phyloP scores from a whole-genome alignment of 2,797 vertebrate genomes.

The Sebastes dallii region DNA sequence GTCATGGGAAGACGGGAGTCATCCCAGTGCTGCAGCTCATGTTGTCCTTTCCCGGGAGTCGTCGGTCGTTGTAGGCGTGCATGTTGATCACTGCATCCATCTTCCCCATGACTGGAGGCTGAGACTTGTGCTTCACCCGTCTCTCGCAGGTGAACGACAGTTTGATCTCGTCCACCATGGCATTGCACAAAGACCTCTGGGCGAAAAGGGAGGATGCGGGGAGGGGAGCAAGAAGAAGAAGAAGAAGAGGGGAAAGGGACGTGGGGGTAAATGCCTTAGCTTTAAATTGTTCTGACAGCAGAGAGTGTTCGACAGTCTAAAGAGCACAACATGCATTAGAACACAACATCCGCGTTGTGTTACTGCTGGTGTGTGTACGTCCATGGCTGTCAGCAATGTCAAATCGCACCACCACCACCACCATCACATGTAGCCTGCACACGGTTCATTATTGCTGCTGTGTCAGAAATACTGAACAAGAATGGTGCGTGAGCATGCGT shows the following conservation, averaged over 20 bases:
- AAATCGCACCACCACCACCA: slow-evolving; percentile 22
- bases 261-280: slow-evolving; percentile 80
- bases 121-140: slow-evolving; percentile 93
- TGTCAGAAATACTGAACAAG: slow-evolving; percentile 34
- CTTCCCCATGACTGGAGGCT: slow-evolving; percentile 88
- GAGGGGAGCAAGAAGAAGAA: slow-evolving; percentile 44
- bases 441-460: slow-evolving; percentile 40
- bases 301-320: slow-evolving; percentile 63
- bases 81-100: slow-evolving; percentile 98
- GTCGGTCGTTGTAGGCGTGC: slow-evolving; percentile 97
- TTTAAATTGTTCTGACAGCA: slow-evolving; percentile 77
- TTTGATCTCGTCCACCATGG: slow-evolving; percentile 95
- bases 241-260: slow-evolving; percentile 56
- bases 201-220: slow-evolving; percentile 74
- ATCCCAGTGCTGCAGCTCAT: slow-evolving; percentile 92
- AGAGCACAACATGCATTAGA: slow-evolving; percentile 55
- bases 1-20: slow-evolving; percentile 92
- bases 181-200: slow-evolving; percentile 99
- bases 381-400: slow-evolving; percentile 51
- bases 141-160: slow-evolving; percentile 98
- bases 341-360: slow-evolving; percentile 38
- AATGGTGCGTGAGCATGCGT: slow-evolving; percentile 30
- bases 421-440: slow-evolving; percentile 14
- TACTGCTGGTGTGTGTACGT: slow-evolving; percentile 7
- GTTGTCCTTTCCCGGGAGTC: slow-evolving; percentile 97